Evolutionary conservation across 2,888 invertebrate genomes (phyloP).

Genomic region (Busseola fusca): DNA sequence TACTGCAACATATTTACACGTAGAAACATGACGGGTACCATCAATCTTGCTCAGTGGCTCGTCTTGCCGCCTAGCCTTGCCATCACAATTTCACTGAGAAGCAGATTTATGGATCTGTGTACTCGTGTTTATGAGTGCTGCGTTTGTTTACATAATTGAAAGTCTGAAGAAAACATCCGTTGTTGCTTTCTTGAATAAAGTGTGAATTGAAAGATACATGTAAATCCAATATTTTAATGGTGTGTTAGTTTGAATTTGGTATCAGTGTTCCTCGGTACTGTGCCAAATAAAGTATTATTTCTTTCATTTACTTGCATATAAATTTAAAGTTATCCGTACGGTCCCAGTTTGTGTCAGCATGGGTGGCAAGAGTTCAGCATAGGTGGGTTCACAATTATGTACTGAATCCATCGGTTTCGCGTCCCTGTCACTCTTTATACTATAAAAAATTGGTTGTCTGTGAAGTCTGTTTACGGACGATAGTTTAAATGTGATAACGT

Average conservation of each 20-base stretch:
- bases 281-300: neutral
- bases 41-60: constrained; percentile 47
- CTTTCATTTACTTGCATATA: too few species aligned
- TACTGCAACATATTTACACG: constrained; percentile 14
- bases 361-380: too few species aligned
- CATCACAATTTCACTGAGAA: constrained; percentile 5
- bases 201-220: neutral
- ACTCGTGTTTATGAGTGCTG: constrained; percentile 14
- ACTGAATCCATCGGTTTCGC: too few species aligned
- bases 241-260: neutral
- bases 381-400: too few species aligned
- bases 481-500: too few species aligned
- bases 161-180: neutral
- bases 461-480: too few species aligned
- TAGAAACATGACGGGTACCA: constrained; percentile 4
- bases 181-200: neutral
- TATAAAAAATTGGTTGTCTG: too few species aligned
- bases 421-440: neutral
- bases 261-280: too few species aligned
- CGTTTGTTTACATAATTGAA: constrained; percentile 3
- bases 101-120: constrained; percentile 16
- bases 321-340: neutral
- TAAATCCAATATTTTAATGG: neutral
- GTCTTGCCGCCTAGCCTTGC: constrained; percentile 14
- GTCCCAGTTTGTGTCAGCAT: neutral